Conservation (phyloP, 2,113 vertebrate species). For the Urocitellus parryii region DNA sequence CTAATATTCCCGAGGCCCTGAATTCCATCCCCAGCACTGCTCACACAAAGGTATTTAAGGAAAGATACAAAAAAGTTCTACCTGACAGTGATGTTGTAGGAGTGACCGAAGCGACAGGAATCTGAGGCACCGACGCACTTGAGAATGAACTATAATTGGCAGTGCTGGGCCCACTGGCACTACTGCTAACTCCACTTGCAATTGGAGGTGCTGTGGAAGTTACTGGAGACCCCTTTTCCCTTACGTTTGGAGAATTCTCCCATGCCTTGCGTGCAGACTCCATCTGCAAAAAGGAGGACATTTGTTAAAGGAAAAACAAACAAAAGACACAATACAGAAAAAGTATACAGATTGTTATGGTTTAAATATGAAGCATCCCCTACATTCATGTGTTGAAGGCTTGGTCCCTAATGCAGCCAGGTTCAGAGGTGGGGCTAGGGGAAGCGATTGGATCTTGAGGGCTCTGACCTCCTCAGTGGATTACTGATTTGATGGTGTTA, state of each 20-base stretch:
- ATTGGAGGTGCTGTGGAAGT: constrained; percentile 95
- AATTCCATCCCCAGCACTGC: neutral
- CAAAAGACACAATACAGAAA: neutral
- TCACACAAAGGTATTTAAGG: neutral
- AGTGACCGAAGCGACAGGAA: constrained; percentile 98
- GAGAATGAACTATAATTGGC: constrained; percentile 96
- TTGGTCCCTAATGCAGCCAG: too few relatives aligned
- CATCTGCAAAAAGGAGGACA: constrained; percentile 90
- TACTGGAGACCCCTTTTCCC: constrained; percentile 95
- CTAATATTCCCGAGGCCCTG: neutral
- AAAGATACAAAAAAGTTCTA: constrained; percentile 75
- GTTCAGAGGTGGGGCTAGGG: too few relatives aligned
- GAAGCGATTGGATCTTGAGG: too few relatives aligned
- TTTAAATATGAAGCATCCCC: too few relatives aligned
- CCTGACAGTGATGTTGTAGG: constrained; percentile 97
- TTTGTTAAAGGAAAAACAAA: neutral
- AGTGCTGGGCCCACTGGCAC: constrained; percentile 86
- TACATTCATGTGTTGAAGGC: too few relatives aligned
- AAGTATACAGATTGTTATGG: neutral
- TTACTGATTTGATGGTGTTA: neutral
- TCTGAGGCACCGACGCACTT: constrained; percentile 95
- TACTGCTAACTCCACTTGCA: constrained; percentile 83
- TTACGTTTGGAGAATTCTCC: constrained; percentile 98
- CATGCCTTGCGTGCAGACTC: constrained; percentile 98
- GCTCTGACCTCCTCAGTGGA: too few relatives aligned